phyloP scores from a whole-genome alignment of 1,140 invertebrate species.

The Phortica variegata region DNA sequence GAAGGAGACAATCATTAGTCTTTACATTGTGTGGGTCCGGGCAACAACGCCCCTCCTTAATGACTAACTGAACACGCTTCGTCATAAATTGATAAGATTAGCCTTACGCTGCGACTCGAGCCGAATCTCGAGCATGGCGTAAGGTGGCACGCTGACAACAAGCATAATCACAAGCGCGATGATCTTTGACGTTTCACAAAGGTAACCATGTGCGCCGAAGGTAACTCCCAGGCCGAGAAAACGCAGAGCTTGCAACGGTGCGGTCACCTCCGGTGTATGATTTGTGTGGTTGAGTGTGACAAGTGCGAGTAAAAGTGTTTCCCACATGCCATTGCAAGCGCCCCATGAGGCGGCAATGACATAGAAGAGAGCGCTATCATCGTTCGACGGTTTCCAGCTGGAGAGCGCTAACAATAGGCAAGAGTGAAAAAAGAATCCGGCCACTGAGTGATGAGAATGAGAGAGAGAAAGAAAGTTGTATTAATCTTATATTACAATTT shows the following conservation, averaged over 20 bases:
- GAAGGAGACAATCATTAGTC: no score
- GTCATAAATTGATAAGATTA: constrained; percentile 54
- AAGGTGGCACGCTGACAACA: constrained; percentile 56
- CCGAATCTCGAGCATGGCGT: constrained; percentile 56
- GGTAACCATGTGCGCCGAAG: constrained; percentile 49
- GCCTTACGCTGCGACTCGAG: constrained; percentile 54
- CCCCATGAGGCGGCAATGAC: constrained; percentile 71
- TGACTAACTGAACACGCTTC: constrained; percentile 55
- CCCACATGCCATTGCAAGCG: constrained; percentile 73
- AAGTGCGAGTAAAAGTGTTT: constrained; percentile 61
- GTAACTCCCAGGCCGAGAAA: constrained; percentile 50
- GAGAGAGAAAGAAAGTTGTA: constrained; percentile 18
- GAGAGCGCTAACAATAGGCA: constrained; percentile 66
- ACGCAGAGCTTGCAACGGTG: constrained; percentile 39
- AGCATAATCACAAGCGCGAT: constrained; percentile 53
- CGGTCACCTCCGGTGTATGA: constrained; percentile 39
- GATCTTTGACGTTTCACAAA: constrained; percentile 54
- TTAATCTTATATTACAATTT: not conserved
- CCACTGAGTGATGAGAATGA: no score
- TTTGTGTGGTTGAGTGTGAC: constrained; percentile 49
- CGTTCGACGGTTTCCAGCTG: constrained; percentile 67
- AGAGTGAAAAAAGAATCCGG: constrained; percentile 67
- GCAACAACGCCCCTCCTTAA: constrained; percentile 37
- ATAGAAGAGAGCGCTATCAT: constrained; percentile 70
- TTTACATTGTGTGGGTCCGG: constrained; percentile 52